Base-by-base conservation (phyloP, 2,888 invertebrate species). In the Cybosia mesomella region DNA sequence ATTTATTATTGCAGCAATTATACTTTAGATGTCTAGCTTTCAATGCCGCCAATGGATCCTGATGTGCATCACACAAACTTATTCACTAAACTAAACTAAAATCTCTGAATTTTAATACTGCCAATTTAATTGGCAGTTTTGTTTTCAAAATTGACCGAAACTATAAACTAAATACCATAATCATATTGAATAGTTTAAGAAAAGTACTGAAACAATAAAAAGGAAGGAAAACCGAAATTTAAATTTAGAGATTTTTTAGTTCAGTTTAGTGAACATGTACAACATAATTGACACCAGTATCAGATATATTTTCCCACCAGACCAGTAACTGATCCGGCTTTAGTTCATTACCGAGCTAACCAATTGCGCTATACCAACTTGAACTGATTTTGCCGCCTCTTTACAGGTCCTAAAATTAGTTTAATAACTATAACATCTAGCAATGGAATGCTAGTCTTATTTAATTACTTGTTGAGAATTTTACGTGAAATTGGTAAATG, bases 401-500 rank as follows among this genome's bases (percentile, higher is more conserved):
- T 22, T 63, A 34, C 60, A 68, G n/a, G 36, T 66, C 68, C 68
- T 63, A 63, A 66, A 69, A 66, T 63, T 62, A 63, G 32, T 54
- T 58, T 21, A 63, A 69, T 36, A 1, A 58, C 61, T 62, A 55
- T 43, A 65, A 39, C 28, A 57, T 58, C 39, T 59, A 66, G 55
- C 63, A 66, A 57, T 62, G 34, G 67, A 43, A 67, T 67, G 53
- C 53, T 32, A 32, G 36, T 7, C 7, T 63, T 53, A 67, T n/a
- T 58, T 63, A 67, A 67, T 67, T 63, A 67, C 49, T 39, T 54
- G 49, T 61, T 66, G 18, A 39, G 54, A 66, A 70, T 70, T 66
- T 63, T 63, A 70, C 70, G 70, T 70, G 70, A 70, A 70, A 70
- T 70, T 55, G 70, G 58, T 70, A 70, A 70, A 70, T 59, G 66